Evolutionary conservation across 2,113 vertebrate species (phyloP), one percentile per base, ranked within the genome.

Genomic region (Equus przewalskii): DNA sequence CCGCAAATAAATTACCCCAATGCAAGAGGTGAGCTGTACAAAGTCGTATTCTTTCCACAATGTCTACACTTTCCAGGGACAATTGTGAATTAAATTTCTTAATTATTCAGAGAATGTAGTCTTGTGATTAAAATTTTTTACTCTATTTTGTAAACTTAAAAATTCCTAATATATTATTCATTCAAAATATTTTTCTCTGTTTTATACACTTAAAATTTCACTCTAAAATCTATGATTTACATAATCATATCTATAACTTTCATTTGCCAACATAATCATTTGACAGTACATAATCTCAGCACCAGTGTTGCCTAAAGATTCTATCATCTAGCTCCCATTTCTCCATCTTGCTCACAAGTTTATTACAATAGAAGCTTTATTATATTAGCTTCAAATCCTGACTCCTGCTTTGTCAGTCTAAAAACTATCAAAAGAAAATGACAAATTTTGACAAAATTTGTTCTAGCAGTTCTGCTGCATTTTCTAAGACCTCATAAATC

Each of bases 381-480:
- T 36, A 5, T 80, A 44, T 30, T 58, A 60, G 33, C 49, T 92
- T 83, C 65, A 6, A 92, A 54, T 76, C 4, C 41, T 81, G n/a
- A 26, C 28, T 89, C 18, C 83, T 67, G 51, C 14, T 92, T 76
- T 96, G 80, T 72, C 87, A 85, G 19, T 67, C 75, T 94, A 90
- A 90, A 91, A 94, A 33, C 24, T 58, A 46, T 58, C 44, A 36
- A 90, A 80, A 75, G 33, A 60, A 95, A 89, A 81, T 80, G 92
- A 96, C 46, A 76, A 70, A 86, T 90, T 96, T 87, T 84, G 75
- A 94, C 60, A 84, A 97, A 97, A 84, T 79, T 92, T 91, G 56
- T 51, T 58, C 70, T 62, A 84, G 54, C 30, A 95, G 22, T 70
- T 64, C 65, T 64, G n/a, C 51, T 81, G 30, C 44, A 19, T 90